Percentiles rank a stretch among this genome's conserved stretches.
phyloP scores from a whole-genome alignment of 1,140 invertebrate species.

The Copidosoma floridanum region DNA sequence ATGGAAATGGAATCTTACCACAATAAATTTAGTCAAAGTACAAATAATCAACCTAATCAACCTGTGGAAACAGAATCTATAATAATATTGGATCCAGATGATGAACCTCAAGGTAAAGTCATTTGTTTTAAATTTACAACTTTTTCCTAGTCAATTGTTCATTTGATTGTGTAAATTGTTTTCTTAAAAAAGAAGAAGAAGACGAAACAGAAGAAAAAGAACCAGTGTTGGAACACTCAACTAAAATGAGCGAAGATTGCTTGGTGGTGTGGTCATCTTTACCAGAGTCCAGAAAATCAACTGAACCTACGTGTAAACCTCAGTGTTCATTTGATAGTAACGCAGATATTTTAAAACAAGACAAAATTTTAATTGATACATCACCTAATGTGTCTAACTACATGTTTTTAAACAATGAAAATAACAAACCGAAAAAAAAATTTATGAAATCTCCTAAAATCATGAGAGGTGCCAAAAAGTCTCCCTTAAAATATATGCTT shows the following conservation, averaged over 20 bases:
- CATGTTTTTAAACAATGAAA: constrained; percentile 15
- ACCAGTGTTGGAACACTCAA: neutral
- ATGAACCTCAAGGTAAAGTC: constrained; percentile 3
- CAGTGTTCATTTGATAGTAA: neutral
- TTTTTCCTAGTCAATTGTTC: neutral
- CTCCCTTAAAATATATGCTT: no score
- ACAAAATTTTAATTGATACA: constrained; percentile 17
- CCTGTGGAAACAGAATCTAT: neutral
- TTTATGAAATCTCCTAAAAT: neutral
- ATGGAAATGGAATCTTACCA: neutral
- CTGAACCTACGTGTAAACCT: neutral
- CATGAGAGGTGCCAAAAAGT: neutral
- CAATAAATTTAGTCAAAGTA: neutral
- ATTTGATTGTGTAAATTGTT: neutral
- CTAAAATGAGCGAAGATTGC: constrained; percentile 7
- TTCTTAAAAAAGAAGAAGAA: neutral
- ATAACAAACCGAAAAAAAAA: constrained; percentile 1
- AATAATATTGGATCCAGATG: constrained; percentile 20
- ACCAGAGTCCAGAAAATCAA: neutral
- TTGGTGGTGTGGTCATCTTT: constrained; percentile 22
- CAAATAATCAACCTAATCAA: neutral
- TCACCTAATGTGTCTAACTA: neutral
- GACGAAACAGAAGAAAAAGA: neutral
- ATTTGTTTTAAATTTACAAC: neutral
- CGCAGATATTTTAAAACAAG: neutral